Percentiles rank a stretch among this genome's conserved stretches.
Conservation (phyloP, 64 coral and sea anemone species). For the Catalaphyllia jardinei region DNA sequence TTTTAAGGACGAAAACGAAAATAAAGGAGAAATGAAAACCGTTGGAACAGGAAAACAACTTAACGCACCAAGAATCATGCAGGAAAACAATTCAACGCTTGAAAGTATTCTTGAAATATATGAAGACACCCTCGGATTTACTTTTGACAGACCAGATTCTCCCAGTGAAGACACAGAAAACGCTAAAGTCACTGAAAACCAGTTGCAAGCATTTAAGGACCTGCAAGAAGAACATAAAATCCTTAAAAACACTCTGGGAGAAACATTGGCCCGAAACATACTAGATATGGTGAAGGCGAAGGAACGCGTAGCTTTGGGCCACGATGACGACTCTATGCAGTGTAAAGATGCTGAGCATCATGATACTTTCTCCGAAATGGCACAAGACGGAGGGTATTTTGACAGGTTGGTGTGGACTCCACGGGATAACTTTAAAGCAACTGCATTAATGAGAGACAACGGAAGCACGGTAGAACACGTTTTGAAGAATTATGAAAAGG, state of each 20-base stretch:
- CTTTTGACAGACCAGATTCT: background rate
- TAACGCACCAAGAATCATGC: slow-evolving; percentile 13
- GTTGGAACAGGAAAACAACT: background rate
- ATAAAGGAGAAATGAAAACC: background rate
- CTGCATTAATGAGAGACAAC: background rate
- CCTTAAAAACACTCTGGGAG: slow-evolving; percentile 40
- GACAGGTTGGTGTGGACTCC: background rate
- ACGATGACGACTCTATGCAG: background rate
- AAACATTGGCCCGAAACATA: slow-evolving; percentile 19
- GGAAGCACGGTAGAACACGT: background rate
- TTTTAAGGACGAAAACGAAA: background rate
- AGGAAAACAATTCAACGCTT: background rate
- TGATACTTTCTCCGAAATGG: background rate
- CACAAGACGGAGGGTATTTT: background rate
- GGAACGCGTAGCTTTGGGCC: background rate
- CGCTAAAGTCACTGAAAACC: background rate
- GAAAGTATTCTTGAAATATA: slow-evolving; percentile 23
- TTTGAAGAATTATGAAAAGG: background rate
- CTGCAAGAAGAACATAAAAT: slow-evolving; percentile 46
- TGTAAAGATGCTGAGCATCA: background rate
- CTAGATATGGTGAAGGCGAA: background rate
- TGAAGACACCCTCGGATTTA: background rate
- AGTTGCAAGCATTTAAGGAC: background rate
- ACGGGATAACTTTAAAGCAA: background rate
- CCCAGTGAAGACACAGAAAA: background rate